Conservation (phyloP, 1,140 invertebrate species). For the Drosophila asahinai region DNA sequence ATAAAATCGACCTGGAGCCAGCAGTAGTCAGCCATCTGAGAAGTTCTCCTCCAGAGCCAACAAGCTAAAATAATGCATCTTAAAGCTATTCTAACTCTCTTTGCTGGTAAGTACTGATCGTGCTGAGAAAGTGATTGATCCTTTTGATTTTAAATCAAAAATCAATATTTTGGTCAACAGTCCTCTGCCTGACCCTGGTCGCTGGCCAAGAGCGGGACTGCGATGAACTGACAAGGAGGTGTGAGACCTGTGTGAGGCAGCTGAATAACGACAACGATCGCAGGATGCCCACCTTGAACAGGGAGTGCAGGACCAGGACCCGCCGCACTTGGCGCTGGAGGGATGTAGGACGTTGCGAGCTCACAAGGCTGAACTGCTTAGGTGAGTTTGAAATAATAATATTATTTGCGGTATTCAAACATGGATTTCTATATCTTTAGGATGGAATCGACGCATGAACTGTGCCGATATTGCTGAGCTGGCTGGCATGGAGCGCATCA, state of each 20-base stretch:
- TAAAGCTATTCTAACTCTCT: conserved; percentile 1
- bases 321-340: conserved; percentile 37
- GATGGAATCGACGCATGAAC: conserved; percentile 25
- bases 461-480: conserved; percentile 26
- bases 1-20: conserved; percentile 18
- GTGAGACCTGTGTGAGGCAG: conserved; percentile 12
- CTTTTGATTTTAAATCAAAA: no score
- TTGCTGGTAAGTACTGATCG: conserved; percentile 10
- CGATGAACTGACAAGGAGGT: conserved; percentile 3
- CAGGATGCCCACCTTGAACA: conserved; percentile 18
- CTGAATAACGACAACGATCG: conserved; percentile 2
- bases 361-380: conserved; percentile 24
- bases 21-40: conserved; percentile 20
- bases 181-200: conserved; percentile 33
- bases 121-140: background rate
- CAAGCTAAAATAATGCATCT: conserved; percentile 18
- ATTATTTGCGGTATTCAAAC: background rate
- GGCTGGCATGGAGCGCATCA: conserved; percentile 20
- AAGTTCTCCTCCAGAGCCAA: conserved; percentile 1
- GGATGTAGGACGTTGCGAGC: conserved; percentile 42
- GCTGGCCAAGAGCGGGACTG: conserved; percentile 36
- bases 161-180: background rate
- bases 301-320: conserved; percentile 17
- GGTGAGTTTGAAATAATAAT: conserved; percentile 7
- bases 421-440: background rate